phyloP scores from a whole-genome alignment of 2,113 vertebrate genomes.

The Podocnemis expansa region DNA sequence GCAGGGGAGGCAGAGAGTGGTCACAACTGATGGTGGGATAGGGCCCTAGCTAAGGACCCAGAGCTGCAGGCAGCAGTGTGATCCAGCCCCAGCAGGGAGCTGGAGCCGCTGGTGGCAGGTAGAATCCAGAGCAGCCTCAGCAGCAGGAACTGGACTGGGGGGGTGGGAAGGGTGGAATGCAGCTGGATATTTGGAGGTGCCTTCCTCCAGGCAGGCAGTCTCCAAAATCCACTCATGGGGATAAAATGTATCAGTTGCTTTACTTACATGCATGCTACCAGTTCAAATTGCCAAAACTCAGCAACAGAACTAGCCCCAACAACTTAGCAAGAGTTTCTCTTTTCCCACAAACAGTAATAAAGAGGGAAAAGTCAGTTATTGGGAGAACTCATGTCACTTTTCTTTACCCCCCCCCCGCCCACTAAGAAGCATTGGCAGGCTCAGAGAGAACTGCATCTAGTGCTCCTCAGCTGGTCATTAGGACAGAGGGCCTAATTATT shows the following conservation, averaged over 20 bases:
- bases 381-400: accelerated
- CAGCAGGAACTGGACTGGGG: too few species aligned
- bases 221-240: too few species aligned
- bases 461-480: not conserved
- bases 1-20: too few species aligned
- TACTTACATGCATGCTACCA: not conserved
- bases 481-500: not conserved
- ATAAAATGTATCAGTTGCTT: not conserved
- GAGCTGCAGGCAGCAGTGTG: too few species aligned
- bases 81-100: too few species aligned
- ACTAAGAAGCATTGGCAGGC: accelerated
- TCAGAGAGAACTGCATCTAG: accelerated
- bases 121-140: too few species aligned
- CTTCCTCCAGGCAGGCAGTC: too few species aligned
- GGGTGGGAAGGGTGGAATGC: too few species aligned
- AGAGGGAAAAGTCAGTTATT: accelerated
- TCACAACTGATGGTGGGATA: too few species aligned
- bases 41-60: too few species aligned
- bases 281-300: not conserved
- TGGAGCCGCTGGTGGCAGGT: too few species aligned
- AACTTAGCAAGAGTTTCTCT: not conserved
- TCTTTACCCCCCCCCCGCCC: accelerated
- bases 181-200: too few species aligned
- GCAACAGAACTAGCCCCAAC: not conserved
- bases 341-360: accelerated